phyloP scores from a whole-genome alignment of 92 coral and sea anemone species.

The Parazoanthus darwini region DNA sequence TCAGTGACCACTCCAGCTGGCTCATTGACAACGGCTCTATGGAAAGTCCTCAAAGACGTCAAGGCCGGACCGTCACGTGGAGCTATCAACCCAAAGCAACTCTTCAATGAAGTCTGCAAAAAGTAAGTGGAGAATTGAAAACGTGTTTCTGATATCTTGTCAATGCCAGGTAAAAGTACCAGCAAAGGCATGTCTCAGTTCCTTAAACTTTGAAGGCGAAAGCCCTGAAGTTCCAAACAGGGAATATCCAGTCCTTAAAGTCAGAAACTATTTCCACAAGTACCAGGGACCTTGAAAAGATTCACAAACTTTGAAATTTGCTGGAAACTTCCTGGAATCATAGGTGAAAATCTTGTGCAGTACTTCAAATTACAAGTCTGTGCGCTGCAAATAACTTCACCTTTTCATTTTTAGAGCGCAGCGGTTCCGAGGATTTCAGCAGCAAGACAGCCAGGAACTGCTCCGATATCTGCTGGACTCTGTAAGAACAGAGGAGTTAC shows the following conservation, averaged over 20 bases:
- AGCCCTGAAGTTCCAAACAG: no score
- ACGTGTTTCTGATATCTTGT: no score
- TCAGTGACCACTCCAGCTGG: slow-evolving; percentile 69
- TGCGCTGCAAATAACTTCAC: not conserved
- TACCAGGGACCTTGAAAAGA: no score
- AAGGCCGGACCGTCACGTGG: slow-evolving; percentile 63
- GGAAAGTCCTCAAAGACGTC: slow-evolving; percentile 74
- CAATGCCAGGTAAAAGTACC: no score
- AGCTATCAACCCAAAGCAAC: slow-evolving; percentile 74
- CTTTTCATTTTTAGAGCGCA: slow-evolving; percentile 65
- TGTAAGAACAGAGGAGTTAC: slow-evolving; percentile 81
- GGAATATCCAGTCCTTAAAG: no score
- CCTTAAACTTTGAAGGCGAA: no score
- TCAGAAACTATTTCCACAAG: no score
- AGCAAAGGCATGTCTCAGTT: no score
- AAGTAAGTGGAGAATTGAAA: slow-evolving; percentile 53
- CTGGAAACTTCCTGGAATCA: no score
- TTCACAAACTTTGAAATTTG: no score
- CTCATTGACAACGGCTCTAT: slow-evolving; percentile 79
- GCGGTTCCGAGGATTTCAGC: slow-evolving; percentile 90
- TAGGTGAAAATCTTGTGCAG: no score
- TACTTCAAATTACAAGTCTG: not conserved
- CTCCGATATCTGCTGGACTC: slow-evolving; percentile 94
- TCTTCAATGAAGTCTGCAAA: slow-evolving; percentile 94
- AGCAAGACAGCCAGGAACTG: slow-evolving; percentile 98